phyloP scores from a whole-genome alignment of 2,888 invertebrate genomes.

The Rhodophaea formosa region DNA sequence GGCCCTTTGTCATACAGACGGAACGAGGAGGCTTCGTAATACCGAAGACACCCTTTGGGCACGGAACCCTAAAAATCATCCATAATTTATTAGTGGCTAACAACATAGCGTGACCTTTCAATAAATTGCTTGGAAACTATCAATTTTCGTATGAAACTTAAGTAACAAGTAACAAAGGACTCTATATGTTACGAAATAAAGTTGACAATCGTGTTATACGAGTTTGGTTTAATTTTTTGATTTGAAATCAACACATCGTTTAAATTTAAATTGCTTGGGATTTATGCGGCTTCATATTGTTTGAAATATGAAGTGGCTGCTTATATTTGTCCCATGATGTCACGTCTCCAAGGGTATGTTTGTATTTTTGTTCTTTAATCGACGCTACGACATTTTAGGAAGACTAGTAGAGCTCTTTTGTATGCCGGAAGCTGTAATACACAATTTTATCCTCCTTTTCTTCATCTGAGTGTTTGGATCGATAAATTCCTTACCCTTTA shows the following conservation, averaged over 20 bases:
- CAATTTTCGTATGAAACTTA: conserved; percentile 30
- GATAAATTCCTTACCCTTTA: too few relatives aligned
- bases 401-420: too few relatives aligned
- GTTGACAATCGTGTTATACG: neutral
- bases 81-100: conserved; percentile 35
- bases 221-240: neutral
- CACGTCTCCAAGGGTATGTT: too few relatives aligned
- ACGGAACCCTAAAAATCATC: conserved; percentile 26
- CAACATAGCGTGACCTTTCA: conserved; percentile 39
- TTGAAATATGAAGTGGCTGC: neutral
- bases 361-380: too few relatives aligned
- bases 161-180: neutral
- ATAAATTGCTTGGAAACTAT: conserved; percentile 33
- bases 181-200: neutral
- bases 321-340: neutral
- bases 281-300: neutral
- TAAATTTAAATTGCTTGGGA: too few relatives aligned
- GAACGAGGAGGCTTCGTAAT: too few relatives aligned
- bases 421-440: too few relatives aligned
- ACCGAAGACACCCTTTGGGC: too few relatives aligned
- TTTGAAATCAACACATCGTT: neutral
- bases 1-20: too few relatives aligned
- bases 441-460: too few relatives aligned
- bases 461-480: too few relatives aligned
- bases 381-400: too few relatives aligned